Conservation (phyloP, 2,888 invertebrate species). For the Rapana venosa region DNA sequence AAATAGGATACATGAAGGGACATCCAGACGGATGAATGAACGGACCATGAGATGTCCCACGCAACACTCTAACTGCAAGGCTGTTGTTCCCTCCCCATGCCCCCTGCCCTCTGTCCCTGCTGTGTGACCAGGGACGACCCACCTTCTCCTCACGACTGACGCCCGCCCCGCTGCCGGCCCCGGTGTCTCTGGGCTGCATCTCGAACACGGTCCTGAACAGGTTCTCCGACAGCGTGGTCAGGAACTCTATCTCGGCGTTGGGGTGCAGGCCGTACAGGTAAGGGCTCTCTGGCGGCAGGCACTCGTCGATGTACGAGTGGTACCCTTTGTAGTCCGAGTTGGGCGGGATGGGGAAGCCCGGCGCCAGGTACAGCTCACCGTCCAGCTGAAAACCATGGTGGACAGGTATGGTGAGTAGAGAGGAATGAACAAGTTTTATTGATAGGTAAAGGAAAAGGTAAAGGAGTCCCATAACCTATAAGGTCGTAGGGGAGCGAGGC, state of each 20-base stretch:
- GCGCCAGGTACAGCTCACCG: conserved; percentile 93
- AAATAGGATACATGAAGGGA: neutral
- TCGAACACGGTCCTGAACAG: conserved; percentile 96
- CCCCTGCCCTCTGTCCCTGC: neutral
- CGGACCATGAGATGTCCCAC: no score
- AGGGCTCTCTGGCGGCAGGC: conserved; percentile 94
- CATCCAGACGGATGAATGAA: no score
- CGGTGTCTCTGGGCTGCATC: conserved; percentile 96
- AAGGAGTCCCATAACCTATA: no score
- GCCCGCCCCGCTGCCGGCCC: conserved; percentile 89
- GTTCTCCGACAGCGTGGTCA: conserved; percentile 96
- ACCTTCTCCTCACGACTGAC: conserved; percentile 94
- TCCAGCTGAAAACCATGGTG: conserved; percentile 84
- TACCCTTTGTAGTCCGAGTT: conserved; percentile 95
- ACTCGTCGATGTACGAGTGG: conserved; percentile 94
- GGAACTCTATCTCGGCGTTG: conserved; percentile 96
- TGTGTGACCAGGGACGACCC: neutral
- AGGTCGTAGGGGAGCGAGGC: no score
- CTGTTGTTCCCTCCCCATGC: neutral
- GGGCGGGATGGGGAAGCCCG: conserved; percentile 94
- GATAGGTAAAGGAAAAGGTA: no score
- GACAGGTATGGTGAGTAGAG: neutral
- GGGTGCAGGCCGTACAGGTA: conserved; percentile 96
- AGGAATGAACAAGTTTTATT: neutral
- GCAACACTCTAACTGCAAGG: no score